phyloP scores from a whole-genome alignment of 2,113 vertebrate genomes.

The Gulo gulo region DNA sequence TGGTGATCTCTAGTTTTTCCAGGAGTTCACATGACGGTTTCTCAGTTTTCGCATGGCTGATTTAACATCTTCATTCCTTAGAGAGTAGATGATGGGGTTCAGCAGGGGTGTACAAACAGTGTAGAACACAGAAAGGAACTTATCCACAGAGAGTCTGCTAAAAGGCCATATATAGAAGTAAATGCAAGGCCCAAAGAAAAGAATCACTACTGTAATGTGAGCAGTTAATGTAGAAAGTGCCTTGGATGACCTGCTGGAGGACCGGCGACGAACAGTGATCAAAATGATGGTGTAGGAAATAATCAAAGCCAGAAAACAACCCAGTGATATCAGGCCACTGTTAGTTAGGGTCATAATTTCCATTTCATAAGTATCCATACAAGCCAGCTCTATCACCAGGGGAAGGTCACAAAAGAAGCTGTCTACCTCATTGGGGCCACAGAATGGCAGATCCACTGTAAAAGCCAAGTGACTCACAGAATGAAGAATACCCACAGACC shows the following conservation, averaged over 20 bases:
- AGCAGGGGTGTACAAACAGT: conserved; percentile 68
- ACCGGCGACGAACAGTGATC: not conserved
- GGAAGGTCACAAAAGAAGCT: conserved; percentile 78
- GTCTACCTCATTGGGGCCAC: conserved; percentile 77
- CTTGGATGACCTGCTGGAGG: conserved; percentile 61
- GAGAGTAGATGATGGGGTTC: conserved; percentile 74
- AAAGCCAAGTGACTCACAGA: conserved; percentile 71
- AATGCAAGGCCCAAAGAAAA: conserved; percentile 74
- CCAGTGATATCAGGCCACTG: conserved; percentile 68
- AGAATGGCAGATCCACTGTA: conserved; percentile 69
- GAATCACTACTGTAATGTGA: conserved; percentile 68
- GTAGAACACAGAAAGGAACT: conserved; percentile 72
- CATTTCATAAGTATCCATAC: conserved; percentile 65
- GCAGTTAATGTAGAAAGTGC: conserved; percentile 67
- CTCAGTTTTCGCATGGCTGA: conserved; percentile 60
- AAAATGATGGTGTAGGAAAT: conserved; percentile 68
- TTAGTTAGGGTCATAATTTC: conserved; percentile 66
- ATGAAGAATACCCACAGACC: conserved; percentile 75
- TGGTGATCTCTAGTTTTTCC: conserved; percentile 4
- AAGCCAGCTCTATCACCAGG: conserved; percentile 70
- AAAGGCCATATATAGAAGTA: conserved; percentile 75
- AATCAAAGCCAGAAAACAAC: conserved; percentile 65
- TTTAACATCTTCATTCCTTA: conserved; percentile 75
- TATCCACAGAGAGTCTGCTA: conserved; percentile 62
- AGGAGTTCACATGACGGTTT: not conserved